These are phyloP conservation scores for Gobius niger DNA, from an alignment of 2,113 vertebrate genomes.

Conservation along the genomic window DNA sequence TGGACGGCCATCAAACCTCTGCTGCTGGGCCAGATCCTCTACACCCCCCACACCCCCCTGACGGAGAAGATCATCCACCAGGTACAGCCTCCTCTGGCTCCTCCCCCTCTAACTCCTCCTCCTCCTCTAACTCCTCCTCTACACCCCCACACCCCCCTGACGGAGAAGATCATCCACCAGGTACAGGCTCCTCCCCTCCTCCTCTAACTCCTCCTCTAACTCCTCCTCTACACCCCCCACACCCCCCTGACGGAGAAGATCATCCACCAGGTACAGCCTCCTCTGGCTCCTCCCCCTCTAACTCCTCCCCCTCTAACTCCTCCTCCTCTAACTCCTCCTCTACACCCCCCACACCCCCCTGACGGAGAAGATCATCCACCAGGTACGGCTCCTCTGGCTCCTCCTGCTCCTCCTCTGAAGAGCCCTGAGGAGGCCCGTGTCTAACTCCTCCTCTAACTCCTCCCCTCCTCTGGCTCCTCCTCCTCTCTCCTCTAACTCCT, in stretches of 20 bases:
- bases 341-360: conserved; percentile 39
- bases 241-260: conserved; percentile 85
- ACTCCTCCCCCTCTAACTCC: too few relatives aligned
- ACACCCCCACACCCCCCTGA: neutral
- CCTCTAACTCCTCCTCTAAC: too few relatives aligned
- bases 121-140: neutral
- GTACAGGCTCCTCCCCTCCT: too few relatives aligned
- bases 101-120: neutral
- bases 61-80: conserved; percentile 88
- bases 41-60: conserved; percentile 90
- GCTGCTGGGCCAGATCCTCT: conserved; percentile 94
- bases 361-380: too few relatives aligned
- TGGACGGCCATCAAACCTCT: conserved; percentile 94
- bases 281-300: neutral
- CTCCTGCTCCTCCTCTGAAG: too few relatives aligned
- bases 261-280: conserved; percentile 84
- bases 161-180: too few relatives aligned
- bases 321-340: neutral
- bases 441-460: too few relatives aligned
- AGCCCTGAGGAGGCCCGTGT: too few relatives aligned
- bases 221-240: conserved; percentile 94
- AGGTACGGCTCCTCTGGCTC: too few relatives aligned
- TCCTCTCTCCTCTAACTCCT: conserved; percentile 88
- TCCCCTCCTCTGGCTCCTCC: conserved; percentile 96
- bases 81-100: conserved; percentile 62